Percentiles rank a stretch among this genome's conserved stretches.
Evolutionary conservation across 1,140 invertebrate species (phyloP).

Genomic region (Drosophila gunungcola): DNA sequence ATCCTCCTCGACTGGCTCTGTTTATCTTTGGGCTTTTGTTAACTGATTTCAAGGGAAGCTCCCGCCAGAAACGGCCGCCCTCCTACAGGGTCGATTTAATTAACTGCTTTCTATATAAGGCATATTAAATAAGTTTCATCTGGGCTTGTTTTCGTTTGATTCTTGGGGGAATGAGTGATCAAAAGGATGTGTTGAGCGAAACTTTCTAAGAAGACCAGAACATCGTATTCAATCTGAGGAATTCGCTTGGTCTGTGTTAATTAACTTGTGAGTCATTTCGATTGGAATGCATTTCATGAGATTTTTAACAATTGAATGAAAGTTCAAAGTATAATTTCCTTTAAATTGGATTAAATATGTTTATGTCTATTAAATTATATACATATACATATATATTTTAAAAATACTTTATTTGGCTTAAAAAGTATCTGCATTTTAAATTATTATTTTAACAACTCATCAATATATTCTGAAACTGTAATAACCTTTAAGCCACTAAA

Average conservation of each 20-base stretch:
- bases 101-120: constrained; percentile 66
- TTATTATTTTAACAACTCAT: too few relatives aligned
- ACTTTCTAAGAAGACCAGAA: constrained; percentile 24
- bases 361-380: too few relatives aligned
- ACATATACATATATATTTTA: too few relatives aligned
- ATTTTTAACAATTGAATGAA: neutral
- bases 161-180: constrained; percentile 10
- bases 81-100: constrained; percentile 60
- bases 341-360: too few relatives aligned
- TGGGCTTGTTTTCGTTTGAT: constrained; percentile 19
- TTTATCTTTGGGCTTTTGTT: constrained; percentile 56
- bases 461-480: too few relatives aligned
- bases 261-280: constrained; percentile 4
- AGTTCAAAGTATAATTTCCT: too few relatives aligned
- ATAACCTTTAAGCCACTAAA: neutral
- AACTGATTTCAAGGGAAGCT: constrained; percentile 75
- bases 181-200: constrained; percentile 10
- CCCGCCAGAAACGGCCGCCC: constrained; percentile 35
- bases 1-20: constrained; percentile 10
- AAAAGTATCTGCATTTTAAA: too few relatives aligned
- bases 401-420: too few relatives aligned
- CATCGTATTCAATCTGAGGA: constrained; percentile 3
- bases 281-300: neutral
- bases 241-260: constrained; percentile 4
- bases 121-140: constrained; percentile 44